These are phyloP conservation scores for Dolichomitus sp. DNA, from an alignment of 2,888 invertebrate species.

Conservation along the genomic window DNA sequence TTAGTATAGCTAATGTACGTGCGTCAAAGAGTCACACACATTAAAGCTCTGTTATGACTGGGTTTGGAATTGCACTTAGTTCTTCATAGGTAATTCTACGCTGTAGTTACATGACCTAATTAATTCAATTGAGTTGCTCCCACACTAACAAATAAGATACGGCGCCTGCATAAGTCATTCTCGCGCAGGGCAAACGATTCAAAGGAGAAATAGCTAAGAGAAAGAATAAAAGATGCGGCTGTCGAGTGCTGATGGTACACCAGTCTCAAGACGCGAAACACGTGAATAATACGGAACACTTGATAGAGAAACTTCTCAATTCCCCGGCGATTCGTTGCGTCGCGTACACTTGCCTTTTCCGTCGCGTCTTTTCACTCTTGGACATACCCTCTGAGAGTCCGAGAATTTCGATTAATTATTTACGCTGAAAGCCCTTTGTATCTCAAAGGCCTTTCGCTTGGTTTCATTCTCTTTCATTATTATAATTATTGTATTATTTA, in stretches of 20 bases:
- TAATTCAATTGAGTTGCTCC: constrained; percentile 50
- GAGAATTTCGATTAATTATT: constrained; percentile 31
- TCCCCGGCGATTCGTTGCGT: constrained; percentile 48
- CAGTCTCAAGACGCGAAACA: constrained; percentile 38
- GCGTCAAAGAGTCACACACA: constrained; percentile 33
- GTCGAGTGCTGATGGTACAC: constrained; percentile 26
- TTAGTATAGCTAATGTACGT: constrained; percentile 48
- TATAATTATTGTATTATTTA: constrained; percentile 3
- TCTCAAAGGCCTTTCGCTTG: not conserved
- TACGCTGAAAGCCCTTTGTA: constrained; percentile 12
- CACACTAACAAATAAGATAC: constrained; percentile 21
- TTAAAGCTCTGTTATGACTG: constrained; percentile 27
- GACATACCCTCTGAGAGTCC: constrained; percentile 2
- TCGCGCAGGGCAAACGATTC: constrained; percentile 16
- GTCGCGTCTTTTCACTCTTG: constrained; percentile 12
- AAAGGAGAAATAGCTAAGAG: constrained; percentile 39
- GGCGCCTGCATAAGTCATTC: constrained; percentile 43
- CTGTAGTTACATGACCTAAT: constrained; percentile 39
- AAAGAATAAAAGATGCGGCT: constrained; percentile 53
- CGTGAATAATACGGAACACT: constrained; percentile 47
- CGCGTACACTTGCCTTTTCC: constrained; percentile 1
- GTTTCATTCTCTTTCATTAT: not conserved
- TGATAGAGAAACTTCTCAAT: constrained; percentile 35
- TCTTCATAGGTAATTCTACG: constrained; percentile 56
- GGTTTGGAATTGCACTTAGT: constrained; percentile 48